Conservation (phyloP, 2,113 vertebrate species). For the Pipa parva region DNA sequence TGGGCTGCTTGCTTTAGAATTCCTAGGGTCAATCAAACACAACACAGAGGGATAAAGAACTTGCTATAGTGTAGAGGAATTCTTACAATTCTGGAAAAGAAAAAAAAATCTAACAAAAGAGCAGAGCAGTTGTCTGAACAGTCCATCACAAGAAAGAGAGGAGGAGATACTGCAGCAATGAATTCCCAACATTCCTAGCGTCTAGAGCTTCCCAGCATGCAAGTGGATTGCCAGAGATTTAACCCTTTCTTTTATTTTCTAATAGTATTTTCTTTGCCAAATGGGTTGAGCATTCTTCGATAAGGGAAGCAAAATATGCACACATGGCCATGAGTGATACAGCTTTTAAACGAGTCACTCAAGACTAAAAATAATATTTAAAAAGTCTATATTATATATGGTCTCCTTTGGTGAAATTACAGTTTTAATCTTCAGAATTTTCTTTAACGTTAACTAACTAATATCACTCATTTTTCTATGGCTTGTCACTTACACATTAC, state of each 20-base stretch:
- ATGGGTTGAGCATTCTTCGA: too few species aligned
- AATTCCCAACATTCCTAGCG: constrained; percentile 27
- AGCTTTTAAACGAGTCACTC: too few species aligned
- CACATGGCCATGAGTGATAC: too few species aligned
- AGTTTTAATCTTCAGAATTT: too few species aligned
- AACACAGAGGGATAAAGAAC: background rate
- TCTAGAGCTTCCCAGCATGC: constrained; percentile 36
- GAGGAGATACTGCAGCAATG: constrained; percentile 20
- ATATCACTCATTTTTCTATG: too few species aligned
- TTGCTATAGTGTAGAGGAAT: background rate
- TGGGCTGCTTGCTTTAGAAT: background rate
- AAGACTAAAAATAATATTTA: too few species aligned
- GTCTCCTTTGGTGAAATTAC: too few species aligned
- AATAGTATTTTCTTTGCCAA: background rate
- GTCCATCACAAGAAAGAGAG: constrained; percentile 1
- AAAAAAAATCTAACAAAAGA: background rate
- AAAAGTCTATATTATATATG: too few species aligned
- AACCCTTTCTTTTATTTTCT: constrained; percentile 10
- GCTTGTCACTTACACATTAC: too few species aligned
- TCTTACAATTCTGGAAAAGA: background rate
- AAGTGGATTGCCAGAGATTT: constrained; percentile 4
- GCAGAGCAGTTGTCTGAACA: background rate
- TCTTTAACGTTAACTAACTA: too few species aligned
- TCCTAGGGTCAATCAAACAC: background rate
- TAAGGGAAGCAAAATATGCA: too few species aligned